A percentile compares a stretch with the other conserved stretches of the same genome.
phyloP scores from a whole-genome alignment of 2,113 vertebrate genomes.

The Tringa solitaria region DNA sequence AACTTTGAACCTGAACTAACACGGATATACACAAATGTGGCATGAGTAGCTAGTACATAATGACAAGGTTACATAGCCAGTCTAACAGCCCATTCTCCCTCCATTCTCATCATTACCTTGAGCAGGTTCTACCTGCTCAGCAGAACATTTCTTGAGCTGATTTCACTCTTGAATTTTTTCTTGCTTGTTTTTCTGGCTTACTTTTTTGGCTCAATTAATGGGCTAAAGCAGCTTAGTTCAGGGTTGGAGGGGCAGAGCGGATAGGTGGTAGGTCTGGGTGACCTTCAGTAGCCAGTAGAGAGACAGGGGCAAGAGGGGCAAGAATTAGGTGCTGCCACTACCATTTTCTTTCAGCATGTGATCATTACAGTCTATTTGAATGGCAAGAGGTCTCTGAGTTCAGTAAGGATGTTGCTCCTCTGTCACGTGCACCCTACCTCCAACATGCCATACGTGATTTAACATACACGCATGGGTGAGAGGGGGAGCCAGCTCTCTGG shows the following conservation, averaged over 20 bases:
- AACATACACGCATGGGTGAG: neutral
- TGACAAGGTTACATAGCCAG: neutral
- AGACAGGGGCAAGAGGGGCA: neutral
- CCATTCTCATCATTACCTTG: neutral
- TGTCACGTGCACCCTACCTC: neutral
- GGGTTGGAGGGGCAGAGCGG: neutral
- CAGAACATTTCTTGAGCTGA: neutral
- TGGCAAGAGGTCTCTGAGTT: neutral
- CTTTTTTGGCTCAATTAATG: neutral
- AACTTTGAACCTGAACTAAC: neutral
- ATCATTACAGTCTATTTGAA: neutral
- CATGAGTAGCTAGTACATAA: neutral
- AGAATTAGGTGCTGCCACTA: neutral
- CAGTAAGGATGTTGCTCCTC: neutral
- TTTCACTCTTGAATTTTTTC: neutral
- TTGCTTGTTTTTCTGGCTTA: neutral
- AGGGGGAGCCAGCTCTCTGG: neutral
- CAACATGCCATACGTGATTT: neutral
- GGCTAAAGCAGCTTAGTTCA: neutral
- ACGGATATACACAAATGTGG: neutral
- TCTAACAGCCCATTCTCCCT: neutral
- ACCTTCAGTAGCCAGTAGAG: neutral
- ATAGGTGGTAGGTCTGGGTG: neutral
- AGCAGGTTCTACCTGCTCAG: neutral
- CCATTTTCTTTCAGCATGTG: neutral